Base-by-base conservation (phyloP, 1,140 invertebrate genomes). In the Tetraneura akinire region DNA sequence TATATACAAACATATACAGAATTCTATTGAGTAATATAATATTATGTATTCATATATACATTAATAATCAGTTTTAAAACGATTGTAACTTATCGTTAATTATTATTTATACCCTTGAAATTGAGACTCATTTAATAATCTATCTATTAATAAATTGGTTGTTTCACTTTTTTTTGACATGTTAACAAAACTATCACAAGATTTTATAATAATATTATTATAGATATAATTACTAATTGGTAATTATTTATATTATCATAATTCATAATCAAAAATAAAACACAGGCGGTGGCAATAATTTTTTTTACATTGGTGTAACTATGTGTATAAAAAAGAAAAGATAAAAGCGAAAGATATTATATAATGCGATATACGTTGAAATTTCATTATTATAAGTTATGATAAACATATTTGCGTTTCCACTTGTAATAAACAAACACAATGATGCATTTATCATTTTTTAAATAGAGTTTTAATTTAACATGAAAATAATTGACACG, bases 71-170 rank as follows among this genome's bases (percentile, higher is more conserved):
- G 64, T 42, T 32, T 18, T 23, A 68, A 14, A 42, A 66, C n/a
- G 14, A 13, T 45, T 13, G 3, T 6, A 14, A 11, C 13, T 16
- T 10, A 23, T 21, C n/a, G 11, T 68, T 45, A 13, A 68, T 68
- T 68, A 45, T 68, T 45, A 11, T 6, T n/a, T n/a, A 37, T 68
- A 68, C 64, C 64, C 64, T 68, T 68, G 64, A 68, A 68, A 68
- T 45, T 13, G 11, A 23, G 37, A 45, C 11, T 21, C 11, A 42
- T 62, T 23, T 68, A 68, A 45, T 42, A 68, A 45, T 45, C n/a
- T 68, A 23, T 45, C 32, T 37, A 37, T 37, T 37, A 37, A 68
- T 66, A 42, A n/a, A 42, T 21, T 66, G 64, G 11, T 3, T 10
- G n/a, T 21, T 68, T 68, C n/a, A 45, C 64, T 68, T 42, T 68